A percentile compares a stretch with the other conserved stretches of the same genome.
These are phyloP conservation scores for Myotis findleyi DNA, from an alignment of 2,797 vertebrate genomes.

Conservation along the genomic window DNA sequence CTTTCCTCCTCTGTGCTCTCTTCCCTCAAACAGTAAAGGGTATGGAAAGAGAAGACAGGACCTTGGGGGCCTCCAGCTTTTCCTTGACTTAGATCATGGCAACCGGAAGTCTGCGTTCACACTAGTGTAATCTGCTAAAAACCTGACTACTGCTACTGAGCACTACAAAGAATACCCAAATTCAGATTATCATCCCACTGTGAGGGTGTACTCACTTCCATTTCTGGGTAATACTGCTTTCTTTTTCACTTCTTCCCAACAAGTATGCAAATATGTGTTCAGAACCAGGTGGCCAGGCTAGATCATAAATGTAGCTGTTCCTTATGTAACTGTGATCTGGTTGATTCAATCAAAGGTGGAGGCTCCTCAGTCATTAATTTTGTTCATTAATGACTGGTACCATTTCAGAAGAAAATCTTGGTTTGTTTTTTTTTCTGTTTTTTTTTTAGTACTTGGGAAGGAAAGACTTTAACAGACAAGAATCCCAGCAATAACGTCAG, in stretches of 20 bases:
- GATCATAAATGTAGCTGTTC: background rate
- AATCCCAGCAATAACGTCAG: background rate
- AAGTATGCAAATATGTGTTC: background rate
- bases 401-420: background rate
- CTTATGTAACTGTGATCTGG: background rate
- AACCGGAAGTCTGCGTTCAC: background rate
- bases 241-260: background rate
- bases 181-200: background rate
- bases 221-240: background rate
- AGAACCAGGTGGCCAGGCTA: background rate
- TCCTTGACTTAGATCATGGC: background rate
- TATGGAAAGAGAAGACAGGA: background rate
- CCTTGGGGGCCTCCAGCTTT: background rate
- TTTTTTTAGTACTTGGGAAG: background rate
- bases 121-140: background rate
- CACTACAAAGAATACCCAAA: background rate
- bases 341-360: background rate
- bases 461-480: background rate
- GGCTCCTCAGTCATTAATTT: background rate
- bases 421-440: background rate
- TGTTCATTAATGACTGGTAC: background rate
- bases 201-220: background rate
- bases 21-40: background rate
- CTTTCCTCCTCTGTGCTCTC: background rate
- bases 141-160: no score